Conservation (phyloP, 2,888 invertebrate species). For the Nematopogon swammerdamellus region DNA sequence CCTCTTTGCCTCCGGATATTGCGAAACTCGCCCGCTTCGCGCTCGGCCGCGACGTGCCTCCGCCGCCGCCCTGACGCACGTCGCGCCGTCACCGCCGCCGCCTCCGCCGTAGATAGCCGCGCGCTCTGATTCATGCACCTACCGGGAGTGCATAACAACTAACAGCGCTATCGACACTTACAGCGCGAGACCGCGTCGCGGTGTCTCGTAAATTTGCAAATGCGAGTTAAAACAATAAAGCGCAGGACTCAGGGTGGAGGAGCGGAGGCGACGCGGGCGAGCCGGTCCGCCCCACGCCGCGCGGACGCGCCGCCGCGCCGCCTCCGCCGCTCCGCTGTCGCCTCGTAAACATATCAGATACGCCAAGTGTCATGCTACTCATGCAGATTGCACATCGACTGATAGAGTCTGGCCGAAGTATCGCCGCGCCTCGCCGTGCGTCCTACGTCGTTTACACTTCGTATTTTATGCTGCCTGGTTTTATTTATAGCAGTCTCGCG, state of each 20-base stretch:
- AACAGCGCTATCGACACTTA: background rate
- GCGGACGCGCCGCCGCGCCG: background rate
- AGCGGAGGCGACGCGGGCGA: background rate
- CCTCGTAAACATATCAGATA: slow-evolving; percentile 47
- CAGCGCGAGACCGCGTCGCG: slow-evolving; percentile 21
- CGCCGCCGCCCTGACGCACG: no score
- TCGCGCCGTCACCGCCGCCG: no score
- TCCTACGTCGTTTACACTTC: background rate
- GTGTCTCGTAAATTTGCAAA: slow-evolving; percentile 35
- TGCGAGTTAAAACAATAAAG: slow-evolving; percentile 44
- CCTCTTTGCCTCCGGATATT: background rate
- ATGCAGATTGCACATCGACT: slow-evolving; percentile 4
- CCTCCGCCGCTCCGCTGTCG: slow-evolving; percentile 22
- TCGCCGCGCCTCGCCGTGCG: background rate
- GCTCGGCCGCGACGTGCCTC: background rate
- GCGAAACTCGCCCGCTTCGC: background rate
- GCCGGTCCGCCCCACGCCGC: background rate
- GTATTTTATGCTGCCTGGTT: background rate
- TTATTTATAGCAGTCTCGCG: background rate
- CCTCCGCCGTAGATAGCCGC: background rate
- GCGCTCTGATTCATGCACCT: slow-evolving; percentile 3
- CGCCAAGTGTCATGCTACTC: slow-evolving; percentile 20
- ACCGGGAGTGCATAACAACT: background rate
- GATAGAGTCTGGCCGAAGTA: background rate
- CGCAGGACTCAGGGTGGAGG: slow-evolving; percentile 14